Evolutionary conservation across 92 coral and sea anemone species (phyloP).

Genomic region (Phymanthus crucifer): DNA sequence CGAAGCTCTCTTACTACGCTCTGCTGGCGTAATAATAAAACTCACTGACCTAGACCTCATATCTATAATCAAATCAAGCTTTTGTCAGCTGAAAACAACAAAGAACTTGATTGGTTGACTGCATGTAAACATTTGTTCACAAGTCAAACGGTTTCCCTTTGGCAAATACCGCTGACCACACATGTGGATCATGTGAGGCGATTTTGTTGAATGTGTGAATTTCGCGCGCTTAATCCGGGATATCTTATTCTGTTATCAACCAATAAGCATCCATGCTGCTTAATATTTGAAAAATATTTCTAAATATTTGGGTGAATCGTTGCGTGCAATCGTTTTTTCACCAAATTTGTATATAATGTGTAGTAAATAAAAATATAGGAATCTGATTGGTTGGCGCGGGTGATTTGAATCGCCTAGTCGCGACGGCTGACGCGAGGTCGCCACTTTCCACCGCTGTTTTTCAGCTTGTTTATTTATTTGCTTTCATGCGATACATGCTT

Average conservation of each 20-base stretch:
- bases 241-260: background rate
- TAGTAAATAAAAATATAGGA: background rate
- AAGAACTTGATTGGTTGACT: background rate
- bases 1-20: background rate
- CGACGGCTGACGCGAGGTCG: constrained; percentile 2
- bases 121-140: background rate
- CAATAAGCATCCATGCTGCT: too few relatives aligned
- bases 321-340: background rate
- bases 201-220: background rate
- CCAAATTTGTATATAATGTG: background rate
- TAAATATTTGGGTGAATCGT: too few relatives aligned
- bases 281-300: too few relatives aligned
- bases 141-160: background rate
- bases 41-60: background rate
- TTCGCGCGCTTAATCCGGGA: background rate
- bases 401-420: background rate
- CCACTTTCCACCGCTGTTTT: background rate
- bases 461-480: background rate
- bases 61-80: background rate
- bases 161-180: background rate
- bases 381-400: background rate
- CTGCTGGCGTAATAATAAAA: background rate
- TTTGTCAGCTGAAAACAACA: background rate
- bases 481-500: background rate
- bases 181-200: background rate